phyloP scores from a whole-genome alignment of 2,113 vertebrate species.

The Siniperca chuatsi region DNA sequence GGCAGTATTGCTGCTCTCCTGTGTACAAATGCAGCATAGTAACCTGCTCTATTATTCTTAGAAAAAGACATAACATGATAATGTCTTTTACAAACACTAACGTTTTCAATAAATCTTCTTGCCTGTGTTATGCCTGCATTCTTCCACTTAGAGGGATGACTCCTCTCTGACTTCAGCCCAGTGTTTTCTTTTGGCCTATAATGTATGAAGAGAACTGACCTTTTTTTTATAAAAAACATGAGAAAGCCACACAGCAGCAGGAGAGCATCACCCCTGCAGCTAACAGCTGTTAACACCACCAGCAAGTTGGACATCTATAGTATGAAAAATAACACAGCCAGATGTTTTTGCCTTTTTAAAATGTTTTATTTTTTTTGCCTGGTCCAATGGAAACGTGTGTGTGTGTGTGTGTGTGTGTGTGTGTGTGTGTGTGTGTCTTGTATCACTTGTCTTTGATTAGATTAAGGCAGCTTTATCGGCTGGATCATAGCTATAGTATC shows the following conservation, averaged over 20 bases:
- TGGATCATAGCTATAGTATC: constrained; percentile 62
- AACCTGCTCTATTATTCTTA: not conserved
- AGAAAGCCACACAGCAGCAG: constrained; percentile 52
- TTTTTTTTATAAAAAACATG: constrained; percentile 31
- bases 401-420: constrained; percentile 17
- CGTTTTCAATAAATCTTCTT: constrained; percentile 1
- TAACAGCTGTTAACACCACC: constrained; percentile 71
- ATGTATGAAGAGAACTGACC: constrained; percentile 21
- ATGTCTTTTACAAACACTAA: not conserved
- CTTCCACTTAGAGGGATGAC: not conserved
- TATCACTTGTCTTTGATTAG: constrained; percentile 63
- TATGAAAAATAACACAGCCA: constrained; percentile 57
- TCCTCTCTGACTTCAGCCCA: constrained; percentile 2
- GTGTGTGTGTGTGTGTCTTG: constrained; percentile 30
- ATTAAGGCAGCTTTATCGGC: constrained; percentile 65
- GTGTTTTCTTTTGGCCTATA: constrained; percentile 22
- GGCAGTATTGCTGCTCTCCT: constrained; percentile 32
- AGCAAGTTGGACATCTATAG: constrained; percentile 47
- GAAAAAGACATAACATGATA: not conserved
- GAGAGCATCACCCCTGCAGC: constrained; percentile 67
- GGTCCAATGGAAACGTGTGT: constrained; percentile 12
- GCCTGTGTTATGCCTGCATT: not conserved
- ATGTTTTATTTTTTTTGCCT: not conserved
- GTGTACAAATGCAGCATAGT: constrained; percentile 4
- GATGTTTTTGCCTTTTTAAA: constrained; percentile 18